Evolutionary conservation across 2,888 invertebrate genomes (phyloP).

Genomic region (Octodonta nipae): DNA sequence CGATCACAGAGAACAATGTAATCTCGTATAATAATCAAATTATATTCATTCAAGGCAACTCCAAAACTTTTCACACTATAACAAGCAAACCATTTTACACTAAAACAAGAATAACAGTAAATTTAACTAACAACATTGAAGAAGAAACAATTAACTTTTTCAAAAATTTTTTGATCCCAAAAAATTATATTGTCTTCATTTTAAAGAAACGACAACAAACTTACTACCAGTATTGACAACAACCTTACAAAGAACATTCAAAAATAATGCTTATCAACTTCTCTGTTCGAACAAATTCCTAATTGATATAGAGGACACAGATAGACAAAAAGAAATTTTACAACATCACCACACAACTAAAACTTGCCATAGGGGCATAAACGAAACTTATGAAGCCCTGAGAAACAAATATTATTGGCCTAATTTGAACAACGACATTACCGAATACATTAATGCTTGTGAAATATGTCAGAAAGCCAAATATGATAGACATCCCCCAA

Average conservation of each 20-base stretch:
- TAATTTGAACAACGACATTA: slow-evolving; percentile 5
- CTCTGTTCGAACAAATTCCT: too few species aligned
- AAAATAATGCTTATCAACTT: slow-evolving; percentile 5
- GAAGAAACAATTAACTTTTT: slow-evolving; percentile 5
- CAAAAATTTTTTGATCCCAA: slow-evolving; percentile 5
- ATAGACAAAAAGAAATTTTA: slow-evolving; percentile 6
- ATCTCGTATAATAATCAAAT: slow-evolving; percentile 6
- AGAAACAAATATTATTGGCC: slow-evolving; percentile 12
- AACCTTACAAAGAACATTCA: slow-evolving; percentile 3
- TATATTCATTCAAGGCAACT: slow-evolving; percentile 2
- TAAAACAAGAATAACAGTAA: slow-evolving; percentile 6
- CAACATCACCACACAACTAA: slow-evolving; percentile 8
- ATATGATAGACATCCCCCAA: slow-evolving; percentile 6
- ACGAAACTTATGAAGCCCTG: slow-evolving; percentile 9
- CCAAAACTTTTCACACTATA: neutral
- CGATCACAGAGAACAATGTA: slow-evolving; percentile 4
- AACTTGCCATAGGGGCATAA: slow-evolving; percentile 12
- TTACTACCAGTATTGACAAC: neutral
- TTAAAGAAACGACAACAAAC: too few species aligned
- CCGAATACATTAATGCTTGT: slow-evolving; percentile 4
- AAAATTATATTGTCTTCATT: too few species aligned
- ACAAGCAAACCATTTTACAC: slow-evolving; percentile 4
- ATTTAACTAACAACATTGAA: slow-evolving; percentile 4
- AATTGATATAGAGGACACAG: slow-evolving; percentile 3
- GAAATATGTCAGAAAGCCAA: slow-evolving; percentile 5